These are phyloP conservation scores for Leptinotarsa undecemlineata DNA, from an alignment of 1,140 invertebrate species.

Conservation along the genomic window DNA sequence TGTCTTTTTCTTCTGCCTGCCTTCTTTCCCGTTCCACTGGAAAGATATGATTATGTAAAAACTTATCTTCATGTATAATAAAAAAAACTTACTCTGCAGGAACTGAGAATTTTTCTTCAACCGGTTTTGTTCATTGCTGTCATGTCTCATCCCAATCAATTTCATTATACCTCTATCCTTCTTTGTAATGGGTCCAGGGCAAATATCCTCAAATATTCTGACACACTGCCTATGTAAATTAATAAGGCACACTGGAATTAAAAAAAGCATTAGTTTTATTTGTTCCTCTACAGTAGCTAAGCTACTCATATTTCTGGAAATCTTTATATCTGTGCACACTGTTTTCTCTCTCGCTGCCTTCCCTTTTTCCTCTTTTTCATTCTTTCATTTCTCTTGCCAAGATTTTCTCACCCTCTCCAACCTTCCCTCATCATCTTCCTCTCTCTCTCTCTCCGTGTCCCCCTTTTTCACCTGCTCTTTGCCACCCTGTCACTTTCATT, in stretches of 20 bases:
- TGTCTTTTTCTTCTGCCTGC: conserved; percentile 49
- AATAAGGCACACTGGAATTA: conserved; percentile 77
- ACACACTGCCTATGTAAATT: conserved; percentile 87
- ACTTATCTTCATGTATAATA: not conserved
- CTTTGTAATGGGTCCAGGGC: conserved; percentile 75
- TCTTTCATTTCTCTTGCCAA: not conserved
- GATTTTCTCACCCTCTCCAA: not conserved
- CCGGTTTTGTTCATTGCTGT: conserved; percentile 53
- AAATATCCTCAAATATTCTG: conserved; percentile 79
- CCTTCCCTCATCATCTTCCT: not conserved
- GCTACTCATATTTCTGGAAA: too few species aligned
- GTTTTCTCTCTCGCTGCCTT: too few species aligned
- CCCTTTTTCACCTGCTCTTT: too few species aligned
- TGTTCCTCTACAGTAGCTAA: not conserved
- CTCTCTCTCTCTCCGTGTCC: not conserved
- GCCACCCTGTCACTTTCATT: too few species aligned
- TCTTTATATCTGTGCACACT: too few species aligned
- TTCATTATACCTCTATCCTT: conserved; percentile 73
- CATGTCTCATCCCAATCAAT: conserved; percentile 72
- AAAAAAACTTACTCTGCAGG: conserved; percentile 57
- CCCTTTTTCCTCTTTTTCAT: too few species aligned
- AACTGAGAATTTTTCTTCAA: conserved; percentile 59
- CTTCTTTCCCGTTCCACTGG: conserved; percentile 50
- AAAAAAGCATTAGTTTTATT: conserved; percentile 39
- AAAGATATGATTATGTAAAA: conserved; percentile 28